Evolutionary conservation across 2,888 invertebrate species (phyloP).

Genomic region (Alentia gelatinosa): DNA sequence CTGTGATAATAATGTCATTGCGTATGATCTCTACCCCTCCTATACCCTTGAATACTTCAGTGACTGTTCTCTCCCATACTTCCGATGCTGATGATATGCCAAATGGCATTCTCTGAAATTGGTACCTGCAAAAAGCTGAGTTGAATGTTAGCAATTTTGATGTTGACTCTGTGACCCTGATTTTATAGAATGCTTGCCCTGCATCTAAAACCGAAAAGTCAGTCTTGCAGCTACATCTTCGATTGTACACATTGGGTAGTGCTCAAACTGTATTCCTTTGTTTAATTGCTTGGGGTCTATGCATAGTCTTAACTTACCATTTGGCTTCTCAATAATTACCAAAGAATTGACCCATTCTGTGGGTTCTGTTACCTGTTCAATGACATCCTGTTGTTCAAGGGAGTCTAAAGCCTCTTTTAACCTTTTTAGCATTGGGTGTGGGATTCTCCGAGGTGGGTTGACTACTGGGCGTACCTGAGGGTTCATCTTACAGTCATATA

Average conservation of each 20-base stretch:
- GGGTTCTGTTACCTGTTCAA: conserved; percentile 64
- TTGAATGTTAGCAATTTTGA: not conserved
- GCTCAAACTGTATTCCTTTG: conserved; percentile 61
- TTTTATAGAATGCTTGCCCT: not conserved
- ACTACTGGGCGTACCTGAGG: conserved; percentile 62
- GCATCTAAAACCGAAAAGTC: not conserved
- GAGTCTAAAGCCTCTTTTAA: conserved; percentile 62
- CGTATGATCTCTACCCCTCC: not conserved
- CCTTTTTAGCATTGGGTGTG: conserved; percentile 60
- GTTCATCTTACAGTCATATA: conserved; percentile 60
- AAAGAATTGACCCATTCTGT: conserved; percentile 67
- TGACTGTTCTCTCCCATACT: not conserved
- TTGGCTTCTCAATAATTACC: conserved; percentile 62
- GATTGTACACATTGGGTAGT: conserved; percentile 64
- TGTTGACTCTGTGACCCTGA: not conserved
- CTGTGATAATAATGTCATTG: not conserved
- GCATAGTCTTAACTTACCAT: conserved; percentile 65
- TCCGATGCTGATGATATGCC: not conserved
- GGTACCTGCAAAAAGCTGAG: too few relatives aligned
- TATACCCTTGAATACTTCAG: too few relatives aligned
- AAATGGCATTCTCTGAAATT: not conserved
- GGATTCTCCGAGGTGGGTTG: conserved; percentile 63
- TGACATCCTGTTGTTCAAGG: conserved; percentile 61
- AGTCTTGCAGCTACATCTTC: conserved; percentile 65
- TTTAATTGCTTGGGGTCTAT: conserved; percentile 67